A percentile compares a stretch with the other conserved stretches of the same genome.
Evolutionary conservation across 1,140 invertebrate genomes (phyloP).

Genomic region (Drosophila littoralis): DNA sequence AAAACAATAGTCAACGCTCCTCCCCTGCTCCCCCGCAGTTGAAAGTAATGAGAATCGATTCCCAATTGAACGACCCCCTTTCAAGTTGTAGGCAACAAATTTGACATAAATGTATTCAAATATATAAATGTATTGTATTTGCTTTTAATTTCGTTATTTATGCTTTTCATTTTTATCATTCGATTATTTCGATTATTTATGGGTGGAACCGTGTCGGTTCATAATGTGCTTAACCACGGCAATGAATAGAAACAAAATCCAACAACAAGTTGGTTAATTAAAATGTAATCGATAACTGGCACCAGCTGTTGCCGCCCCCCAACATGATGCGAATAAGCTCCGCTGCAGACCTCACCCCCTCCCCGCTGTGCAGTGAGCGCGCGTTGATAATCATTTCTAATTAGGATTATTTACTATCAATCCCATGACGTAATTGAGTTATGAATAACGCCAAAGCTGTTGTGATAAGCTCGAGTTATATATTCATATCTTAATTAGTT

Average conservation of each 20-base stretch:
- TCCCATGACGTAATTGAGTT: slow-evolving; percentile 33
- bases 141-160: slow-evolving; percentile 73
- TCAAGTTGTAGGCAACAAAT: slow-evolving; percentile 70
- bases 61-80: slow-evolving; percentile 45
- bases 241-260: slow-evolving; percentile 39
- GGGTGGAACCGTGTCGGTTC: slow-evolving; percentile 33
- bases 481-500: slow-evolving; percentile 42
- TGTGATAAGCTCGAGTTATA: slow-evolving; percentile 19
- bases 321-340: slow-evolving; percentile 35
- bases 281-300: slow-evolving; percentile 66
- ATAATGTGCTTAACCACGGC: slow-evolving; percentile 25
- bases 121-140: slow-evolving; percentile 62
- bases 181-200: slow-evolving; percentile 65
- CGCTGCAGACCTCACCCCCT: not conserved
- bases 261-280: slow-evolving; percentile 75
- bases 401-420: slow-evolving; percentile 44
- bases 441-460: slow-evolving; percentile 10
- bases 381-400: slow-evolving; percentile 42
- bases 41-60: slow-evolving; percentile 56
- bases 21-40: slow-evolving; percentile 53
- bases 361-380: not conserved
- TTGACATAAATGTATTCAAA: slow-evolving; percentile 18
- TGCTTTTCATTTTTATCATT: slow-evolving; percentile 60
- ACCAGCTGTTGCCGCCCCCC: slow-evolving; percentile 50
- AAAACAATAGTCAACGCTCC: slow-evolving; percentile 31